Conservation (phyloP, 2,888 invertebrate genomes). For the Sinopyrophorus schimmeli region DNA sequence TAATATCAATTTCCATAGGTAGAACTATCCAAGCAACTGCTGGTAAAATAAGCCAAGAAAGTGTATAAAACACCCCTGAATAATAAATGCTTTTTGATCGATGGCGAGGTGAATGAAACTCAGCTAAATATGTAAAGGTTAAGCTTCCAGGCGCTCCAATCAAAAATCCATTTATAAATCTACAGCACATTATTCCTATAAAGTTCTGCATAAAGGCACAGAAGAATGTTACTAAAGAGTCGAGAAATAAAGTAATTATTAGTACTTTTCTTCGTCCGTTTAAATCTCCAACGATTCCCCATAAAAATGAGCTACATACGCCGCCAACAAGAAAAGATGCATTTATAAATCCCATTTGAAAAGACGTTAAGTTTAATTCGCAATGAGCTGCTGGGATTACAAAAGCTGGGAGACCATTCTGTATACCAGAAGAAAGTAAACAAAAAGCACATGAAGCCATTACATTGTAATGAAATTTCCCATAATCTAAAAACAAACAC, state of each 20-base stretch:
- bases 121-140: constrained; percentile 68
- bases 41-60: constrained; percentile 73
- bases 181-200: constrained; percentile 61
- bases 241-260: constrained; percentile 43
- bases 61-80: constrained; percentile 66
- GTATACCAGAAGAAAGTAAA: constrained; percentile 66
- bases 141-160: constrained; percentile 65
- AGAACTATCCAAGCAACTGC: constrained; percentile 45
- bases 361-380: constrained; percentile 67
- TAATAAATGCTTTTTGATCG: constrained; percentile 65
- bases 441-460: constrained; percentile 67
- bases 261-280: constrained; percentile 66
- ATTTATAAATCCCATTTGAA: constrained; percentile 70
- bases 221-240: constrained; percentile 59
- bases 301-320: constrained; percentile 73
- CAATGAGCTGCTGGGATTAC: constrained; percentile 73
- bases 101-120: constrained; percentile 64
- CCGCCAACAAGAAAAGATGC: constrained; percentile 74
- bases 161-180: constrained; percentile 67
- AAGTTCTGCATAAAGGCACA: constrained; percentile 64
- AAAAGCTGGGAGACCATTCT: constrained; percentile 71
- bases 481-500: constrained; percentile 70
- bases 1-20: constrained; percentile 38
- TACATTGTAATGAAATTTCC: constrained; percentile 67
- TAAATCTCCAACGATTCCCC: constrained; percentile 80